phyloP scores from a whole-genome alignment of 2,113 vertebrate genomes.

The Gallinago jamesoni region DNA sequence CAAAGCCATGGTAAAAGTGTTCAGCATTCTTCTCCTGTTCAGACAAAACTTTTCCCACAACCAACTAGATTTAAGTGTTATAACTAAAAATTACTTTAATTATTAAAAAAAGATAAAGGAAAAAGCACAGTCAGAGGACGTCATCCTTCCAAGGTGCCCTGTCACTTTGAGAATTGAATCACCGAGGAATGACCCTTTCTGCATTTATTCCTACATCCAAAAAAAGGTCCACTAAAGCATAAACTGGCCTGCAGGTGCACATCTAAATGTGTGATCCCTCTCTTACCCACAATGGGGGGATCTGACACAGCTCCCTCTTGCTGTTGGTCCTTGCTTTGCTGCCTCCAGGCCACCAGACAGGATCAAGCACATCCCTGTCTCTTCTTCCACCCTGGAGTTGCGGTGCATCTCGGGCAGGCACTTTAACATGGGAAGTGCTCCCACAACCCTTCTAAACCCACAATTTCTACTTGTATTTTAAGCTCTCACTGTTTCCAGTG shows the following conservation, averaged over 20 bases:
- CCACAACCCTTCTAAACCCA: neutral
- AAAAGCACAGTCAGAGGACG: neutral
- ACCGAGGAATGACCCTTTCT: neutral
- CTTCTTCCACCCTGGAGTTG: neutral
- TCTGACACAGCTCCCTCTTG: neutral
- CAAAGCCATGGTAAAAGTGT: neutral
- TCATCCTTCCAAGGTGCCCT: neutral
- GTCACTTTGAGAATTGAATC: neutral
- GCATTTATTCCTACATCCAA: neutral
- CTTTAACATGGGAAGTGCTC: neutral
- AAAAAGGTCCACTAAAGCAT: neutral
- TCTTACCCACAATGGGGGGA: neutral
- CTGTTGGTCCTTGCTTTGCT: neutral
- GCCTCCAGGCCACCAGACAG: neutral
- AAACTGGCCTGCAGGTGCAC: neutral
- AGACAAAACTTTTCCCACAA: neutral
- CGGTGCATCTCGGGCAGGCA: rapidly evolving
- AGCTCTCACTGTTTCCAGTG: rapidly evolving
- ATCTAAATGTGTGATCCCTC: neutral
- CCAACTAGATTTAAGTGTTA: neutral
- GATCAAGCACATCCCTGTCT: rapidly evolving
- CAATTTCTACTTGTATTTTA: rapidly evolving
- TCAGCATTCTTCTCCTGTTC: neutral
- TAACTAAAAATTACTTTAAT: neutral
- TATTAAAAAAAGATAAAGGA: neutral